Evolutionary conservation across 2,888 invertebrate species (phyloP).

Genomic region (Cantharis nigra): DNA sequence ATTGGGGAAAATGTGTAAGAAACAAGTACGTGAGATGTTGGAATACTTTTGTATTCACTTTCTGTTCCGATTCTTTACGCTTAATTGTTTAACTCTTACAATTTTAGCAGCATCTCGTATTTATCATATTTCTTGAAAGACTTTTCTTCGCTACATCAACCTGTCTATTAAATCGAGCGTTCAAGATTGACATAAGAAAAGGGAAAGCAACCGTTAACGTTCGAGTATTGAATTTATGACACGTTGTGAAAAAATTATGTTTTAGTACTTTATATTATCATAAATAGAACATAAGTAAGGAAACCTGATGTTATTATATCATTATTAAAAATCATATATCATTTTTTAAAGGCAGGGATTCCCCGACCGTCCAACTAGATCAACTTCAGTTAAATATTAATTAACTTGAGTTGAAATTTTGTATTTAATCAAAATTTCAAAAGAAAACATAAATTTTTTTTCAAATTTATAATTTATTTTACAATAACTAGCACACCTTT

Average conservation of each 20-base stretch:
- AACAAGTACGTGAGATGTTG: not conserved
- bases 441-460: too few species aligned
- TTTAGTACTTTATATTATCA: not conserved
- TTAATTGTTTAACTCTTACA: not conserved
- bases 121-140: not conserved
- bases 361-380: too few species aligned
- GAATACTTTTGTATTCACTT: not conserved
- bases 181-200: not conserved
- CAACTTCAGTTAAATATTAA: too few species aligned
- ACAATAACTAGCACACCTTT: too few species aligned
- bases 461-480: too few species aligned
- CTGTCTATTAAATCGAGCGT: not conserved
- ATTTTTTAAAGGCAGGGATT: too few species aligned
- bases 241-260: not conserved
- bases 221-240: not conserved
- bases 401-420: too few species aligned
- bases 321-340: too few species aligned
- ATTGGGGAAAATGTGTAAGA: not conserved
- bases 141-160: not conserved
- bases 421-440: too few species aligned
- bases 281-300: too few species aligned
- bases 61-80: not conserved
- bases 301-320: too few species aligned
- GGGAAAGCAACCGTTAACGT: not conserved
- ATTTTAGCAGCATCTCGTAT: not conserved